These are phyloP conservation scores for Malthinus flaveolus DNA, from an alignment of 2,888 invertebrate species.

Conservation along the genomic window DNA sequence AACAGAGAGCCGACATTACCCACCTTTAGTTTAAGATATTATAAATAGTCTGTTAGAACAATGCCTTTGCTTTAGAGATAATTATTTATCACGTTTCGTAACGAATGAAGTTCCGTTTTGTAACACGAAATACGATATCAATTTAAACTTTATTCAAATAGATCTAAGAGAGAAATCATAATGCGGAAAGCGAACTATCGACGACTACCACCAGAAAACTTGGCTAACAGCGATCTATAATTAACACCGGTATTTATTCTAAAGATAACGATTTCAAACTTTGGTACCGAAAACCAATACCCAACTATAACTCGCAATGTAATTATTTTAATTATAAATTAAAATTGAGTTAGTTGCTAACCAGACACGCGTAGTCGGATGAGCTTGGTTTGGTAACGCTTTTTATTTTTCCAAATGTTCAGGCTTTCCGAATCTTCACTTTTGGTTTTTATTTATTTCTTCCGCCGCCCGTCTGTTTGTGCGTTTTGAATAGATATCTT, in stretches of 20 bases:
- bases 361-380: too few species aligned
- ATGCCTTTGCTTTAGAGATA: slow-evolving; percentile 9
- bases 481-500: too few species aligned
- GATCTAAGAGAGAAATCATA: slow-evolving; percentile 9
- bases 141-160: slow-evolving; percentile 22
- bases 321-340: too few species aligned
- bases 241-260: slow-evolving; percentile 10
- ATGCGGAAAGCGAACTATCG: slow-evolving; percentile 20
- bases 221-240: slow-evolving; percentile 17
- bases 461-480: too few species aligned
- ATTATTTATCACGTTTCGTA: slow-evolving; percentile 14
- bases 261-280: not conserved
- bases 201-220: slow-evolving; percentile 13
- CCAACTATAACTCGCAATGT: too few species aligned
- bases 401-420: too few species aligned
- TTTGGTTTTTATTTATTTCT: too few species aligned
- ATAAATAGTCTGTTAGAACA: slow-evolving; percentile 8
- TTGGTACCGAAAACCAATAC: too few species aligned
- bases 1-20: slow-evolving; percentile 3
- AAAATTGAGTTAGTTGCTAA: too few species aligned
- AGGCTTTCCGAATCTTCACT: too few species aligned
- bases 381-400: too few species aligned
- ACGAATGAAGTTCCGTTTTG: slow-evolving; percentile 13
- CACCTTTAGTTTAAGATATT: slow-evolving; percentile 6
- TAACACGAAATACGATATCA: slow-evolving; percentile 20